phyloP scores from a whole-genome alignment of 2,888 invertebrate genomes.

The Limnephilus lunatus region DNA sequence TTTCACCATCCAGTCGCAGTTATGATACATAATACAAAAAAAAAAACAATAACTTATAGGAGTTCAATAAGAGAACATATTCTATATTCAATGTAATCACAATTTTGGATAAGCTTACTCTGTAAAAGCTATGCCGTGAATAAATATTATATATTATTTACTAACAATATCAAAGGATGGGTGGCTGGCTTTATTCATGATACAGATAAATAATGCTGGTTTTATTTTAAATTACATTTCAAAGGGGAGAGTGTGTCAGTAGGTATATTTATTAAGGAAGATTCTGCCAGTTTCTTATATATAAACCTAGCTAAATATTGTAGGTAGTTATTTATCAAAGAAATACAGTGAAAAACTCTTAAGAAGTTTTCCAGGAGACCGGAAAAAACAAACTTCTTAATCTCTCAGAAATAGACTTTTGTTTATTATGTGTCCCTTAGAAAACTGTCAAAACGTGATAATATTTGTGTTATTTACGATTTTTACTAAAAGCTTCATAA shows the following conservation, averaged over 20 bases:
- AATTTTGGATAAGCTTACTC: background rate
- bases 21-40: background rate
- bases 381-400: too few species aligned
- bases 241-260: too few species aligned
- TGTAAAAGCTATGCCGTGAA: background rate
- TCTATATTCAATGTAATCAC: background rate
- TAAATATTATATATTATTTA: background rate
- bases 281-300: background rate
- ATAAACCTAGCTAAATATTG: background rate
- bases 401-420: too few species aligned
- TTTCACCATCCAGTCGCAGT: background rate
- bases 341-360: too few species aligned
- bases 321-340: too few species aligned
- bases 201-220: background rate
- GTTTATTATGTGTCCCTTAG: too few species aligned
- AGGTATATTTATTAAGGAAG: too few species aligned
- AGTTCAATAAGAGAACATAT: background rate
- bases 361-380: too few species aligned
- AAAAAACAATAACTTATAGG: background rate
- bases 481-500: too few species aligned
- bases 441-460: too few species aligned
- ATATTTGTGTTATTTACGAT: too few species aligned
- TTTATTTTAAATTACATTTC: background rate
- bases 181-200: background rate
- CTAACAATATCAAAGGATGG: background rate